Conservation (phyloP, 2,888 invertebrate genomes). For the Ormyrus nitidulus region DNA sequence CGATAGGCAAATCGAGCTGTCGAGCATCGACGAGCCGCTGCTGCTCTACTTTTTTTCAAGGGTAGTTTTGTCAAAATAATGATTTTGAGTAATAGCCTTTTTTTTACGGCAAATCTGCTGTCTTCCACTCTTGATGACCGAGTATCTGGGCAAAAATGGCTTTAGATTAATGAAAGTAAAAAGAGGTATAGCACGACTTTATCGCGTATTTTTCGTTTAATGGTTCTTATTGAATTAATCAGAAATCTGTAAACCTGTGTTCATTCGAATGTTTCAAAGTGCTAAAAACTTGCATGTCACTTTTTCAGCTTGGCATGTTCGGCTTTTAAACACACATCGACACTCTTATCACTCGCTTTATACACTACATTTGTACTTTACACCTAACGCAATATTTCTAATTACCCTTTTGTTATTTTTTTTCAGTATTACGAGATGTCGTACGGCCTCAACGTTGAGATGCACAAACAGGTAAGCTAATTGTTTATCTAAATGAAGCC, state of each 20-base stretch:
- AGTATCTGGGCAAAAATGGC: too few species aligned
- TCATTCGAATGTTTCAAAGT: background rate
- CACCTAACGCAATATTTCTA: slow-evolving; percentile 22
- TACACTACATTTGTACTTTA: background rate
- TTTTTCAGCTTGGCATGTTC: slow-evolving; percentile 45
- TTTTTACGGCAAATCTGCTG: too few species aligned
- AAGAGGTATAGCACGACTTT: slow-evolving; percentile 32
- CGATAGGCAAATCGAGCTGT: background rate
- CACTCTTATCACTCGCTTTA: slow-evolving; percentile 28
- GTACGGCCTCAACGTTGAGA: slow-evolving; percentile 97
- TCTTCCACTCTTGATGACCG: too few species aligned
- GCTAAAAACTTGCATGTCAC: slow-evolving; percentile 14
- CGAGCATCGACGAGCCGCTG: background rate
- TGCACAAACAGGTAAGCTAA: slow-evolving; percentile 94
- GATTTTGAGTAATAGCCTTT: too few species aligned
- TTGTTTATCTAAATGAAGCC: background rate
- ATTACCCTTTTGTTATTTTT: slow-evolving; percentile 61
- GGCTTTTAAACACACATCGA: slow-evolving; percentile 29
- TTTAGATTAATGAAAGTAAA: too few species aligned
- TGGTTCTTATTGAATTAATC: too few species aligned
- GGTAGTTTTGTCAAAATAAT: background rate
- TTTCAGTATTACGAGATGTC: slow-evolving; percentile 99
- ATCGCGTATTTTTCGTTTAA: background rate
- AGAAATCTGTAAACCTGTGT: too few species aligned
- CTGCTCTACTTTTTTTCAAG: background rate